A percentile compares a stretch with the other conserved stretches of the same genome.
Evolutionary conservation across 1,140 invertebrate genomes (phyloP).

Genomic region (Scaptodrosophila lebanonensis): DNA sequence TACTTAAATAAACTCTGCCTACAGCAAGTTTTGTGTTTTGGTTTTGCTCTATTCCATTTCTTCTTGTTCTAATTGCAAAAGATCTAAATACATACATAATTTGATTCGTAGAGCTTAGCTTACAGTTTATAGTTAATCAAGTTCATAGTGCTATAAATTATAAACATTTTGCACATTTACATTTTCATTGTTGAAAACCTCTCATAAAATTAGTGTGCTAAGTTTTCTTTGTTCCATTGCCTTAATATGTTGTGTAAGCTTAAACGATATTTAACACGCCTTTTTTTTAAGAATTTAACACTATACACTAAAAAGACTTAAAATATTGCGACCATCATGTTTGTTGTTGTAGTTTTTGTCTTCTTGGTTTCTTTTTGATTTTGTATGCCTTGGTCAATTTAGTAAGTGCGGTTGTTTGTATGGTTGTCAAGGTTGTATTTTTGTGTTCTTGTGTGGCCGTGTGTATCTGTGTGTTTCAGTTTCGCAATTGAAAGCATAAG

Average conservation of each 20-base stretch:
- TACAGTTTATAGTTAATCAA: constrained; percentile 38
- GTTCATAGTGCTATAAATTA: constrained; percentile 27
- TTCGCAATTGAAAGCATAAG: too few relatives aligned
- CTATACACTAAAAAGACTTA: constrained; percentile 73
- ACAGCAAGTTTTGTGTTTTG: constrained; percentile 50
- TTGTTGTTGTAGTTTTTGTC: constrained; percentile 49
- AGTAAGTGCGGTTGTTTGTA: too few relatives aligned
- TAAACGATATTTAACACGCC: constrained; percentile 61
- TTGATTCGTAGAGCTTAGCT: constrained; percentile 47
- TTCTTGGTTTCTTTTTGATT: constrained; percentile 49
- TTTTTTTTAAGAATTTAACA: constrained; percentile 52
- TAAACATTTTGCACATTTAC: constrained; percentile 37
- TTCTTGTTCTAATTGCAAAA: constrained; percentile 35
- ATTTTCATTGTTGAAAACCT: constrained; percentile 45
- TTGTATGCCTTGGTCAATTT: constrained; percentile 52
- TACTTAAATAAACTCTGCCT: constrained; percentile 16
- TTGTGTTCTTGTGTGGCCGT: constrained; percentile 21
- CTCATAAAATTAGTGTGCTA: constrained; percentile 57
- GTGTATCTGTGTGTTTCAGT: constrained; percentile 25
- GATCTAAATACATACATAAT: constrained; percentile 45
- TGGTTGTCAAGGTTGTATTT: constrained; percentile 11
- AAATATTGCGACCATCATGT: constrained; percentile 71
- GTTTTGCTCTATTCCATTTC: constrained; percentile 56
- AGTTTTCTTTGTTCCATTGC: constrained; percentile 57
- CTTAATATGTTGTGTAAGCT: constrained; percentile 54